Percentiles rank a stretch among this genome's conserved stretches.
Conservation (phyloP, 2,113 vertebrate genomes). For the Bettongia penicillata region DNA sequence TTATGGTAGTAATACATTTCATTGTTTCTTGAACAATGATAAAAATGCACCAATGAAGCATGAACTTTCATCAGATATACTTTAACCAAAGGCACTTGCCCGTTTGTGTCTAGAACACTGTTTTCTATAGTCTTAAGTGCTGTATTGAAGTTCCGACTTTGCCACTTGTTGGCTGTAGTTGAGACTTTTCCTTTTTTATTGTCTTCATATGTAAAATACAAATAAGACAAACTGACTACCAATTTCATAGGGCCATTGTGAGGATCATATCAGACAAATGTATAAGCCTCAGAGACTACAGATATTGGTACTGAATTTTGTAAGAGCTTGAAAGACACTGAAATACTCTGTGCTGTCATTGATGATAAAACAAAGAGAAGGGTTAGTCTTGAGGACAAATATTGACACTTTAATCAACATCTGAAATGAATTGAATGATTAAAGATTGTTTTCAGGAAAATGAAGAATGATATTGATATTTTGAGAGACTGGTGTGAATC, state of each 20-base stretch:
- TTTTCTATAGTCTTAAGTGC: neutral
- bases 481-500: neutral
- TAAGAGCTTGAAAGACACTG: neutral
- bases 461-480: neutral
- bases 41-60: neutral
- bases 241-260: too few species aligned
- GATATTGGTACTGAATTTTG: neutral
- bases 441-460: neutral
- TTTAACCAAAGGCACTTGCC: neutral
- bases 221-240: neutral
- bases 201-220: neutral
- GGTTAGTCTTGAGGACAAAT: neutral
- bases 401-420: neutral
- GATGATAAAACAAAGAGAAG: neutral
- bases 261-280: too few species aligned
- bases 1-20: neutral
- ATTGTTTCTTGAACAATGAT: neutral
- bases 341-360: neutral
- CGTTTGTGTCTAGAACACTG: neutral
- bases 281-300: neutral
- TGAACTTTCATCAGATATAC: neutral
- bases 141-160: too few species aligned
- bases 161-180: too few species aligned
- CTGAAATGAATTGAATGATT: neutral
- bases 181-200: too few species aligned